Percentiles rank a stretch among this genome's conserved stretches.
Conservation (phyloP, 1,140 invertebrate genomes). For the Thaumetopoea pityocampa region DNA sequence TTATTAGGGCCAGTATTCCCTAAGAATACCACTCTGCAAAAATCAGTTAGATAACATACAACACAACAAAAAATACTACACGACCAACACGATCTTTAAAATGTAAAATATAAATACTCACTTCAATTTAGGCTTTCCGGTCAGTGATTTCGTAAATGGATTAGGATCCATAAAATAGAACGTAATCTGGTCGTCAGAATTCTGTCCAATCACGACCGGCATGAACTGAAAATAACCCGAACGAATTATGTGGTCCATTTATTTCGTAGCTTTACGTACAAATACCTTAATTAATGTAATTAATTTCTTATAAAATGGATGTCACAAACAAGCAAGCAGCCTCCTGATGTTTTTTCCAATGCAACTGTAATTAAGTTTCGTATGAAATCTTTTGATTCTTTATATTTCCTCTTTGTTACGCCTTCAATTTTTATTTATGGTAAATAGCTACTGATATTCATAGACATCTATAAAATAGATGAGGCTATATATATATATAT, state of each 20-base stretch:
- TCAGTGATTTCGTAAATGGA: slow-evolving; percentile 50
- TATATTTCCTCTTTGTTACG: too few relatives aligned
- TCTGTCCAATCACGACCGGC: slow-evolving; percentile 57
- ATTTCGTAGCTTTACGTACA: neutral
- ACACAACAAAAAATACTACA: neutral
- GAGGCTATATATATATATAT: too few relatives aligned
- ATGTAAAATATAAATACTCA: slow-evolving; percentile 25
- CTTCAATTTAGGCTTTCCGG: slow-evolving; percentile 65
- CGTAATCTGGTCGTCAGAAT: slow-evolving; percentile 52
- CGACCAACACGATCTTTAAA: neutral
- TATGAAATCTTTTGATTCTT: too few relatives aligned
- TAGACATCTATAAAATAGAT: too few relatives aligned
- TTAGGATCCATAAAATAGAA: slow-evolving; percentile 62
- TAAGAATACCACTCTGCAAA: slow-evolving; percentile 52
- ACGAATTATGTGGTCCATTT: too few relatives aligned
- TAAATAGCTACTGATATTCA: too few relatives aligned
- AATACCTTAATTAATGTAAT: slow-evolving; percentile 2
- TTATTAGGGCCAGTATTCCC: slow-evolving; percentile 56
- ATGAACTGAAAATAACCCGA: slow-evolving; percentile 56
- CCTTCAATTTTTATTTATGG: too few relatives aligned
- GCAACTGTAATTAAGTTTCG: too few relatives aligned
- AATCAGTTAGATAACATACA: slow-evolving; percentile 1
- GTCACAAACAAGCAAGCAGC: too few relatives aligned
- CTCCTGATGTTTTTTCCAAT: too few relatives aligned
- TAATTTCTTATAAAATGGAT: too few relatives aligned